These are phyloP conservation scores for Trochalopteron elliotii DNA, from an alignment of 2,113 vertebrate species.

Conservation along the genomic window DNA sequence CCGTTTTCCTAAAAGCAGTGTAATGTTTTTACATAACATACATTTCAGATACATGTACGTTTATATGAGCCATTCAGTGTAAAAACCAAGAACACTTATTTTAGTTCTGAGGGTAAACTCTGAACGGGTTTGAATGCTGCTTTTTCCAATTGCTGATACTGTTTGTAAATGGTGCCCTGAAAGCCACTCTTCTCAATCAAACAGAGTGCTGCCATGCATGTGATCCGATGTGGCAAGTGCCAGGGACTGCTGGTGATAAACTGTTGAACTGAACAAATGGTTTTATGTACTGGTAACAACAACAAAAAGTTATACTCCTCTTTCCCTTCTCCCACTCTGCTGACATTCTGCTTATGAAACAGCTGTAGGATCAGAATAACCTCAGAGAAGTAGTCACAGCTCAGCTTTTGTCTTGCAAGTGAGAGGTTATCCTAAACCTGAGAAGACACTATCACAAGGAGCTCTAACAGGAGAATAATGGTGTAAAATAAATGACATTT, in stretches of 20 bases:
- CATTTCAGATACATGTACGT: accelerated
- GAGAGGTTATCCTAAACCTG: neutral
- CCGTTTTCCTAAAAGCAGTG: neutral
- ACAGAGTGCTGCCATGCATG: neutral
- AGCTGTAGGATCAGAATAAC: neutral
- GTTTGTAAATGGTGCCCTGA: neutral
- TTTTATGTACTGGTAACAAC: neutral
- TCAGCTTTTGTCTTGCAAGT: neutral
- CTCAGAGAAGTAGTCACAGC: neutral
- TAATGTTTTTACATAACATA: neutral
- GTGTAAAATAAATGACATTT: neutral
- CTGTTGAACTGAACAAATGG: neutral
- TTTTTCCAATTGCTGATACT: neutral
- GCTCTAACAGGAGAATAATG: neutral
- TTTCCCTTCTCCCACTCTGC: neutral
- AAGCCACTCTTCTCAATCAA: neutral
- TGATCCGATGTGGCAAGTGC: neutral
- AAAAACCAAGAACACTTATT: neutral
- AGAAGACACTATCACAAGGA: neutral
- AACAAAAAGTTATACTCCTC: neutral
- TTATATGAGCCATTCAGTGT: neutral
- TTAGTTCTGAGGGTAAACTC: neutral
- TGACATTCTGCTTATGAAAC: neutral
- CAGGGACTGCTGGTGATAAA: neutral
- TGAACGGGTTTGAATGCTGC: neutral